phyloP scores from a whole-genome alignment of 2,113 vertebrate genomes.

The Erpornis zantholeuca region DNA sequence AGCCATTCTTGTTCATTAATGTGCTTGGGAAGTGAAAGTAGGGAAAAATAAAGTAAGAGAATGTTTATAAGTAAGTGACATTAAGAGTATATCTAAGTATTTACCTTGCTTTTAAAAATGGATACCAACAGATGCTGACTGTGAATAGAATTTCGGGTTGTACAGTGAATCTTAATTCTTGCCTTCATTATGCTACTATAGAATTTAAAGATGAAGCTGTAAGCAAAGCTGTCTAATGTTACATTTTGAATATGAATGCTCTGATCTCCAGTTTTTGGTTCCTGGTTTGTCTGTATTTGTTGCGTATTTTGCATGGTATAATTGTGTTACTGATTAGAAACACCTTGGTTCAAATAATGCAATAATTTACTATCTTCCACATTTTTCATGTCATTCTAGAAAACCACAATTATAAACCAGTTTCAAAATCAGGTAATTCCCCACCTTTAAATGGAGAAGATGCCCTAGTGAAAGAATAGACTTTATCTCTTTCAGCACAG shows the following conservation, averaged over 20 bases:
- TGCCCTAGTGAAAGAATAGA: background rate
- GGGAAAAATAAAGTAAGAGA: background rate
- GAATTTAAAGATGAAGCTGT: background rate
- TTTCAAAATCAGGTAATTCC: background rate
- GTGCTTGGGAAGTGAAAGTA: background rate
- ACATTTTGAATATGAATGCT: background rate
- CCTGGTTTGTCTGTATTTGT: background rate
- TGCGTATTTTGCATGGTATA: background rate
- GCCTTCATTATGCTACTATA: background rate
- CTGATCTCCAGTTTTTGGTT: fast-evolving
- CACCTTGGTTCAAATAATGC: background rate
- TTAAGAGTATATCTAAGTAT: background rate
- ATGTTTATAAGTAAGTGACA: background rate
- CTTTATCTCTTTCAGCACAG: background rate
- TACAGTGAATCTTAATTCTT: background rate
- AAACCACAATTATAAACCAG: background rate
- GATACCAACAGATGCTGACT: background rate
- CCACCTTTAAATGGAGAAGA: background rate
- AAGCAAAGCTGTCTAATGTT: background rate
- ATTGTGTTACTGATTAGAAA: background rate
- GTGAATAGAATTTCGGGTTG: background rate
- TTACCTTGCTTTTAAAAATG: background rate
- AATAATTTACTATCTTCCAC: background rate
- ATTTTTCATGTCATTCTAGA: background rate
- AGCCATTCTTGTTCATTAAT: background rate